Base-by-base conservation (phyloP, 2,797 vertebrate genomes). In the Coluber constrictor region DNA sequence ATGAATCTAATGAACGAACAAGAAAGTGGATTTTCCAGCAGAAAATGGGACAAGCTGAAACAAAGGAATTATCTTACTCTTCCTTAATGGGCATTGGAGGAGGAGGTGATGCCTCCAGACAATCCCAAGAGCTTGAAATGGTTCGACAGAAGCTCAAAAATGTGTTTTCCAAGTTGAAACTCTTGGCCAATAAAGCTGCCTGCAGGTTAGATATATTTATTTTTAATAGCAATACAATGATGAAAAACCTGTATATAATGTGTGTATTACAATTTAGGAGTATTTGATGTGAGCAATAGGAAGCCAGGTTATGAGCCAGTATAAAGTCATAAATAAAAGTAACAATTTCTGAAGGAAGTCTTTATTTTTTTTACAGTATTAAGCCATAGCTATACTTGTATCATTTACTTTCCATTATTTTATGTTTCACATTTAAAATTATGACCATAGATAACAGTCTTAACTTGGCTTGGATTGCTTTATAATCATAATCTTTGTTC, bases 21-120 rank as follows among this genome's bases (percentile, higher is more conserved):
- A 98, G 98, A 95, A 98, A 98, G 94, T 98, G 98, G 98, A 97
- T 98, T 95, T 97, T 98, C 91, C 98, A 98, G 94, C 98, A 99
- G 96, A 98, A 98, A 97, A 96, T 97, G 25, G 97, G 96, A 93
- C 97, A 97, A 90, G 90, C 87, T 0, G 96, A 96, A 87, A 93
- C 95, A 3, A 97, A 96, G 74, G 96, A 96, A 86, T 95, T 97
- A 63, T 93, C 92, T 86, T 86, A 94, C 0, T 94, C 90, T 27
- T 95, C 96, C 0, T 47, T 97, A 16, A 95, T 88, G 2, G 97
- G 97, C 59, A 92, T 92, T 37, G 91, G 96, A 18, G 96, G 93
- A 43, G 96, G 96, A 15, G 93, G 92, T 88, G 59, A 95, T 25
- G 94, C 96, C 51, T 93, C 94, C 92, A 96, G 95, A 9, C 97